phyloP scores from a whole-genome alignment of 2,888 invertebrate species.

The Sacculina carcini region DNA sequence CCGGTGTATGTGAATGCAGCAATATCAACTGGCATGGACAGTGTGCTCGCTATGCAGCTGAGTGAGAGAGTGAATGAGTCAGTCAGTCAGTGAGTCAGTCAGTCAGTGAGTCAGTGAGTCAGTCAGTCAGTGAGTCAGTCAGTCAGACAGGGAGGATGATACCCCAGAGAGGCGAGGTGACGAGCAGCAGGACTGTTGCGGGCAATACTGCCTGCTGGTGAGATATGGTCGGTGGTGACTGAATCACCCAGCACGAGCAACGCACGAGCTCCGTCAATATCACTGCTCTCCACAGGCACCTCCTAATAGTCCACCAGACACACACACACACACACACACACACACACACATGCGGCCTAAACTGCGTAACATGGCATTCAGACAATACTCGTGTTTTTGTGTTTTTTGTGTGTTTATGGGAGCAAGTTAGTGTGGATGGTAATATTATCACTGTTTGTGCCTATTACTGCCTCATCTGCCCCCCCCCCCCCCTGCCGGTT shows the following conservation, averaged over 20 bases:
- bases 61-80: too few relatives aligned
- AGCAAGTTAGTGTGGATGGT: too few relatives aligned
- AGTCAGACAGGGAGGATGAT: too few relatives aligned
- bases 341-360: too few relatives aligned
- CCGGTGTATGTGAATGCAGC: too few relatives aligned
- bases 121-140: not conserved
- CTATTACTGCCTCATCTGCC: not conserved
- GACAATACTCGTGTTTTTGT: not conserved
- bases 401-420: too few relatives aligned
- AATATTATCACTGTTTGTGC: too few relatives aligned
- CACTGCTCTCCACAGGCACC: constrained; percentile 30
- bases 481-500: not conserved
- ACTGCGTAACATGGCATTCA: not conserved
- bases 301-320: constrained; percentile 28
- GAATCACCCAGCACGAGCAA: constrained; percentile 76
- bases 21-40: too few relatives aligned
- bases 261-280: constrained; percentile 46
- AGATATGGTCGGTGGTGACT: constrained; percentile 95
- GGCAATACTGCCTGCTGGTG: constrained; percentile 91
- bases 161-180: constrained; percentile 43
- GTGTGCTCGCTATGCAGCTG: too few relatives aligned
- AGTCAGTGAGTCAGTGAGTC: too few relatives aligned
- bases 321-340: too few relatives aligned
- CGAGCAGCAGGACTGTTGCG: constrained; percentile 75
- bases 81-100: not conserved